Base-by-base conservation (phyloP, 2,888 invertebrate species). In the Netelia virgata region DNA sequence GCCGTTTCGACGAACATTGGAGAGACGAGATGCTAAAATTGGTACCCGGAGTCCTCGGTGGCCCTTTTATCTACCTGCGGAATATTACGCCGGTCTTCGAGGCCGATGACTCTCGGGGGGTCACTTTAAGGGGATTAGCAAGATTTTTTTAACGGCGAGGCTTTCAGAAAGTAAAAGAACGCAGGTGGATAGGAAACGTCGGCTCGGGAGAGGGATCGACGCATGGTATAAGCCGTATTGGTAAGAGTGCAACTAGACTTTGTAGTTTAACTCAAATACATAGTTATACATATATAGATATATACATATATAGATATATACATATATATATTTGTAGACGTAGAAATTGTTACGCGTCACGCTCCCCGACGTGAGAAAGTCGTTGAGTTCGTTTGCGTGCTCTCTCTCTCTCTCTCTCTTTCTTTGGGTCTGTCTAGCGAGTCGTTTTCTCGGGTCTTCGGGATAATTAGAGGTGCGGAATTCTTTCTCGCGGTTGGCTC, bases 81-180 rank as follows among this genome's bases (percentile, higher is more conserved):
- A 75, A 36, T 50, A 66, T 72, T 57, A 20, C 50, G 53, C 80
- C 16, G 55, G 61, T 43, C 70, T 59, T 70, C 83, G 87, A 82
- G 87, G 68, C 87, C 85, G 87, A 89, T 89, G 89, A 87, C 87
- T 87, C 87, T 87, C 87, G 77, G 75, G 76, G 68, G 86, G 79
- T 89, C 89, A 82, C 89, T 91, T 91, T 90, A 89, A 90, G 88
- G 88, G 90, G 91, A 91, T 91, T 89, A 90, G 89, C 87, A 86
- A 88, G 88, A 88, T 89, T 89, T 87, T 88, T 87, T 66, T 18
- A 6, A 59, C 59, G 74, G 61, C 2, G 20, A 16, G 47, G 53
- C 69, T 70, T 69, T 70, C 36, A 59, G 61, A 77, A 77, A 74
- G 74, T 80, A 68, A 59, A 70, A 72, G 70, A n/a, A 63, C 18